phyloP scores from a whole-genome alignment of 2,113 vertebrate genomes.

The Pimephales promelas region DNA sequence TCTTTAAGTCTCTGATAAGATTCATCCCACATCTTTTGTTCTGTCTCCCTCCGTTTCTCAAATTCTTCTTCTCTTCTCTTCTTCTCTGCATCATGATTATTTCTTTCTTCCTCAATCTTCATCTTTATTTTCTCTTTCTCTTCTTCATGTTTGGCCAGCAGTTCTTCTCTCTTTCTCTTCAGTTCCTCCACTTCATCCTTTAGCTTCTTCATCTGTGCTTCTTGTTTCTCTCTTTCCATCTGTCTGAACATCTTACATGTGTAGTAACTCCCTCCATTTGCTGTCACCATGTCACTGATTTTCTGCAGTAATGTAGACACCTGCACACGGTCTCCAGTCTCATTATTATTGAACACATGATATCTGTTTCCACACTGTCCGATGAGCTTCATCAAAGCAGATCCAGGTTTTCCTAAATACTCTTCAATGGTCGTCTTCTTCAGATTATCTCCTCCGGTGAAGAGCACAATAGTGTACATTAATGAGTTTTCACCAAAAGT shows the following conservation, averaged over 20 bases:
- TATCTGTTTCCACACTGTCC: not conserved
- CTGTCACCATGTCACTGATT: conserved; percentile 51
- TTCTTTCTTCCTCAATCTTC: too few species aligned
- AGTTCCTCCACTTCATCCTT: not conserved
- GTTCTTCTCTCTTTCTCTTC: not conserved
- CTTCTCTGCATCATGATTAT: too few species aligned
- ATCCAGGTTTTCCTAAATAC: conserved; percentile 35
- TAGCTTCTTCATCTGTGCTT: too few species aligned
- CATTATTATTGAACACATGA: conserved; percentile 63
- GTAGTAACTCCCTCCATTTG: conserved; percentile 51
- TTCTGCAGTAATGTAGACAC: conserved; percentile 56
- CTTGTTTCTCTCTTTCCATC: too few species aligned
- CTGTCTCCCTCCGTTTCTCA: too few species aligned
- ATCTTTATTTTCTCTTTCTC: too few species aligned
- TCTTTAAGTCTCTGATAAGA: too few species aligned
- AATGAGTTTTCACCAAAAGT: not conserved
- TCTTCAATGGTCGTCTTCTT: conserved; percentile 48
- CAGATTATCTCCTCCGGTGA: not conserved
- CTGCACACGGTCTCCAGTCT: conserved; percentile 52
- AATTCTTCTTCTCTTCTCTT: too few species aligned
- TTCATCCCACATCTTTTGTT: too few species aligned
- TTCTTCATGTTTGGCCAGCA: too few species aligned
- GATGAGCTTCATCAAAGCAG: conserved; percentile 45
- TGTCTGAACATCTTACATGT: conserved; percentile 53
- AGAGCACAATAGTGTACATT: conserved; percentile 7